Conservation (phyloP, 1,140 invertebrate genomes). For the Magallana gigas region DNA sequence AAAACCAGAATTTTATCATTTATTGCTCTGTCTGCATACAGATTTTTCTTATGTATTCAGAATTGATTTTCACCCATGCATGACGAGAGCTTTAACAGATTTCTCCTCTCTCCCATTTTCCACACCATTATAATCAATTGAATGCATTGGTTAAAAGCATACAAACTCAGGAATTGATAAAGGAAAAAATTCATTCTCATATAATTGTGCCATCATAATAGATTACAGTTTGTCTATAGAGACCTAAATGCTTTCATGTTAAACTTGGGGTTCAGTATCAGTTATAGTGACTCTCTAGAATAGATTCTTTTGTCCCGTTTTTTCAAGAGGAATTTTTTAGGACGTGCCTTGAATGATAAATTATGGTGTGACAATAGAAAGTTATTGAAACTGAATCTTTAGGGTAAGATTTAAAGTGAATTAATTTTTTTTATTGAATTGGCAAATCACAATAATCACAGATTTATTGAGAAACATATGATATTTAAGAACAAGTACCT, state of each 20-base stretch:
- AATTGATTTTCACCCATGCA: conserved; percentile 1
- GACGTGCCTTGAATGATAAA: too few relatives aligned
- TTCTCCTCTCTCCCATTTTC: background rate
- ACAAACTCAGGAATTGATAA: background rate
- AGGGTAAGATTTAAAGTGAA: too few relatives aligned
- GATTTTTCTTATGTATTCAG: background rate
- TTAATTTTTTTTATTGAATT: too few relatives aligned
- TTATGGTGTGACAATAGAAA: too few relatives aligned
- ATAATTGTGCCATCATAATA: conserved; percentile 32
- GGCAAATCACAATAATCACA: too few relatives aligned
- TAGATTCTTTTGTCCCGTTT: background rate
- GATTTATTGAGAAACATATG: too few relatives aligned
- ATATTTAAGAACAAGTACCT: too few relatives aligned
- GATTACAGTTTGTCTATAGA: conserved; percentile 10
- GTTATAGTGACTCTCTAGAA: background rate
- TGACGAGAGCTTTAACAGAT: background rate
- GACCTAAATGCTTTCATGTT: conserved; percentile 12
- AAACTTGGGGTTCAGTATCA: background rate
- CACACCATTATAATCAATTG: background rate
- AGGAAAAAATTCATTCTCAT: background rate
- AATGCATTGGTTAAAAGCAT: background rate
- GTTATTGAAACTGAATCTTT: too few relatives aligned
- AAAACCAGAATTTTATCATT: conserved; percentile 10
- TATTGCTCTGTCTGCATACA: background rate
- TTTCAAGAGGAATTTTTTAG: background rate